These are phyloP conservation scores for Lophochroa leadbeateri DNA, from an alignment of 2,113 vertebrate genomes.

Conservation along the genomic window DNA sequence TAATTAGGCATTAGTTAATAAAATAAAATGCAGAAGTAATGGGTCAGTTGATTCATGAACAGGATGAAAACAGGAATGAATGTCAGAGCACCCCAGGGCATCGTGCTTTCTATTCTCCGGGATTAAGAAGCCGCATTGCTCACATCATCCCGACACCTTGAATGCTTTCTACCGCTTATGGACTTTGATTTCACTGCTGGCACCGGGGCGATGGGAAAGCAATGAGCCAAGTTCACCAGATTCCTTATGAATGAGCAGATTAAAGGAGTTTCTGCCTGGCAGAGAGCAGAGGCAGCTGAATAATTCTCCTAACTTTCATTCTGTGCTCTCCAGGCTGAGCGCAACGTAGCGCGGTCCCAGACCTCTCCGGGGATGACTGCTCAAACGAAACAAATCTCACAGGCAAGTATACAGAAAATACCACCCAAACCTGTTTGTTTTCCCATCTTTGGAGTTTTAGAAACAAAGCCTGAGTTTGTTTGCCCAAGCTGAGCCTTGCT, in stretches of 20 bases:
- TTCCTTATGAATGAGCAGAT: background rate
- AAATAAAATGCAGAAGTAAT: constrained; percentile 17
- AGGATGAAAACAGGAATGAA: background rate
- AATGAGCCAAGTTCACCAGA: background rate
- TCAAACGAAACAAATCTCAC: background rate
- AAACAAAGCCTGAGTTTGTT: background rate
- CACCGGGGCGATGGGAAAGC: background rate
- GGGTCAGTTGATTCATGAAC: background rate
- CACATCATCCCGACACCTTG: background rate
- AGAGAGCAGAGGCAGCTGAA: background rate
- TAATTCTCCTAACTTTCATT: background rate
- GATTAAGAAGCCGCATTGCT: background rate
- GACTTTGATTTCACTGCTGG: background rate
- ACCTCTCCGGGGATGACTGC: background rate
- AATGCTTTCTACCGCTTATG: background rate
- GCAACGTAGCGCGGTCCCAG: fast-evolving
- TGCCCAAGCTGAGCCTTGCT: background rate
- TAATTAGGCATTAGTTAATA: constrained; percentile 49
- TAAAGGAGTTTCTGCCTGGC: background rate
- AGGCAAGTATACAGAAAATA: background rate
- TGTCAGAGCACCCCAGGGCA: background rate
- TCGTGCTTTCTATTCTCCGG: background rate
- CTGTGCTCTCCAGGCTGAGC: background rate
- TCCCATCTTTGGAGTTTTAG: background rate
- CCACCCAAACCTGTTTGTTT: background rate